phyloP scores from a whole-genome alignment of 2,888 invertebrate species.

The Gerris lacustris region DNA sequence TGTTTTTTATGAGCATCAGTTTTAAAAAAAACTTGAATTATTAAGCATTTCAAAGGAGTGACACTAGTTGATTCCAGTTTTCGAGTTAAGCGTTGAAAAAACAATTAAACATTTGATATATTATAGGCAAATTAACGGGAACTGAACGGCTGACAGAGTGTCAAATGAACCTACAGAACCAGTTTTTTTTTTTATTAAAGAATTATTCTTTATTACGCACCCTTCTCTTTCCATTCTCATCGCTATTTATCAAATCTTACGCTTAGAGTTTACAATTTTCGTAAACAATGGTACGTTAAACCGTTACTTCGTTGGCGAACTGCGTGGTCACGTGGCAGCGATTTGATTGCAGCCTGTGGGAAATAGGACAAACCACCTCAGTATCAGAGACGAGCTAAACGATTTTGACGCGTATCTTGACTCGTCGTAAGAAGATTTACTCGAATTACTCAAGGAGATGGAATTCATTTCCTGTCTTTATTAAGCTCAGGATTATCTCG shows the following conservation, averaged over 20 bases:
- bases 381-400: neutral
- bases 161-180: neutral
- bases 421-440: too few relatives aligned
- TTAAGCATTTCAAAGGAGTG: neutral
- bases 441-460: too few relatives aligned
- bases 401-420: too few relatives aligned
- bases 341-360: neutral
- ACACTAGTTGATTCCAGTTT: neutral
- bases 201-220: neutral
- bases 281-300: neutral
- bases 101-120: neutral
- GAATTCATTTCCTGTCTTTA: too few relatives aligned
- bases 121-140: slow-evolving; percentile 5
- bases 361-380: neutral
- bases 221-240: neutral
- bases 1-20: neutral
- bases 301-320: neutral
- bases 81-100: neutral
- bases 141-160: neutral
- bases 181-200: neutral
- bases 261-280: neutral
- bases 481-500: too few relatives aligned
- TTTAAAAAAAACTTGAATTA: neutral
- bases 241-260: neutral
- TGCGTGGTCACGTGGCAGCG: neutral